Evolutionary conservation across 2,113 vertebrate species (phyloP), one percentile per base, ranked within the genome.

Genomic region (Pterocles gutturalis): DNA sequence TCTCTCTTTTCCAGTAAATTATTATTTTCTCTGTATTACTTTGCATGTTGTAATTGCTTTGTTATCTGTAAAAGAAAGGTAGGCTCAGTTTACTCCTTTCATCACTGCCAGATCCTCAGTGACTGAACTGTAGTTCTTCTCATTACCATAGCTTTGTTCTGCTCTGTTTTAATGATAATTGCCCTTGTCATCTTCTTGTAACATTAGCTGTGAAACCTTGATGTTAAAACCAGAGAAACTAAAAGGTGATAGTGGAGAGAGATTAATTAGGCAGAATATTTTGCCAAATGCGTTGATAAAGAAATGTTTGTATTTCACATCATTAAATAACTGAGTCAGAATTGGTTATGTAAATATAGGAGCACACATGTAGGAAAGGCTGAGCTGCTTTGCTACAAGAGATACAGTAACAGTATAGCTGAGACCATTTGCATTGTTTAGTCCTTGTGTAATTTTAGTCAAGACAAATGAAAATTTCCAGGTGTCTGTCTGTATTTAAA

Each of bases 141-240:
- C 91, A 98, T 98, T 98, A 98, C 89, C 95, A 95, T 96, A 94
- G 67, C 96, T 98, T 98, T 98, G 96, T 98, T 98, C 96, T 96
- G 88, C 53, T 94, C 62, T 83, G 92, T 93, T 98, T 97, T 96
- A 96, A 96, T 94, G 90, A 92, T 98, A 98, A 98, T 98, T 98
- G 96, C 91, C 95, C 96, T 96, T 97, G 96, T 98, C 97, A 97
- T 96, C 92, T 48, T 95, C 80, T 96, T 97, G 88, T 97, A 98
- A 95, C 33, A 29, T 95, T 96, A 96, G 64, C 95, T 96, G 81
- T 83, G 96, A 96, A 98, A 95, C 70, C 91, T 96, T 83, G 57
- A 91, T 61, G 91, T 94, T 96, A 93, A 93, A 93, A 96, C 62
- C 33, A 81, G 72, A 84, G 46, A 87, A 84, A 69, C 79, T 69